These are phyloP conservation scores for Drosophila acutilabella DNA, from an alignment of 2,888 invertebrate genomes.

Conservation along the genomic window DNA sequence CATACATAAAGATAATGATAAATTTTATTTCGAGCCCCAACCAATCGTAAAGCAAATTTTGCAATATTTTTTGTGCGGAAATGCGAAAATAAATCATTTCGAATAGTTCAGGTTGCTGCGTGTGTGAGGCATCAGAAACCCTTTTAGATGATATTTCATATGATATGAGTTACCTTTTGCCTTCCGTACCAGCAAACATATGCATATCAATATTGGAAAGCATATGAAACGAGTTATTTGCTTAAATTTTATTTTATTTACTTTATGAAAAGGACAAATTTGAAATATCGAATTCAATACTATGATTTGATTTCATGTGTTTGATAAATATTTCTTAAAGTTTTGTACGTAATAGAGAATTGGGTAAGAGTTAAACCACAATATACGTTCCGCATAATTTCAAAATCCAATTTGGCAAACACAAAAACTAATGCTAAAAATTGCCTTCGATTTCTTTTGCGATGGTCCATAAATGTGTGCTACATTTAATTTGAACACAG, in stretches of 20 bases:
- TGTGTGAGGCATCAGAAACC: background rate
- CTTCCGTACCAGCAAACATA: background rate
- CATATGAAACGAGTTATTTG: background rate
- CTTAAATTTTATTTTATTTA: too few species aligned
- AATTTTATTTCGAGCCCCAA: conserved; percentile 1
- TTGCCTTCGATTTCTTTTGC: conserved; percentile 31
- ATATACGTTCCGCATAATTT: conserved; percentile 10
- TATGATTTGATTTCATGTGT: background rate
- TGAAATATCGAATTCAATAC: background rate
- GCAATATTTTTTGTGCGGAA: conserved; percentile 43
- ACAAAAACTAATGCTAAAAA: conserved; percentile 33
- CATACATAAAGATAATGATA: background rate
- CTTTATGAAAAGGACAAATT: background rate
- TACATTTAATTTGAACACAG: conserved; percentile 65
- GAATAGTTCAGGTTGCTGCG: conserved; percentile 21
- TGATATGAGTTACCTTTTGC: background rate
- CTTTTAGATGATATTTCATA: conserved; percentile 9
- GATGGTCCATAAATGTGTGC: conserved; percentile 61
- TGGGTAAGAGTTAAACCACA: background rate
- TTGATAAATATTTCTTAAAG: background rate
- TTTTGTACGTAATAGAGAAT: background rate
- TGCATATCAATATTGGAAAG: background rate
- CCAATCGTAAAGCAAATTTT: conserved; percentile 6
- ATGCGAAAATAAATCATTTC: conserved; percentile 46
- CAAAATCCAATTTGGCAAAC: conserved; percentile 22